Evolutionary conservation across 2,797 vertebrate genomes (phyloP), one percentile per base, ranked within the genome.

Genomic region (Anguilla anguilla): DNA sequence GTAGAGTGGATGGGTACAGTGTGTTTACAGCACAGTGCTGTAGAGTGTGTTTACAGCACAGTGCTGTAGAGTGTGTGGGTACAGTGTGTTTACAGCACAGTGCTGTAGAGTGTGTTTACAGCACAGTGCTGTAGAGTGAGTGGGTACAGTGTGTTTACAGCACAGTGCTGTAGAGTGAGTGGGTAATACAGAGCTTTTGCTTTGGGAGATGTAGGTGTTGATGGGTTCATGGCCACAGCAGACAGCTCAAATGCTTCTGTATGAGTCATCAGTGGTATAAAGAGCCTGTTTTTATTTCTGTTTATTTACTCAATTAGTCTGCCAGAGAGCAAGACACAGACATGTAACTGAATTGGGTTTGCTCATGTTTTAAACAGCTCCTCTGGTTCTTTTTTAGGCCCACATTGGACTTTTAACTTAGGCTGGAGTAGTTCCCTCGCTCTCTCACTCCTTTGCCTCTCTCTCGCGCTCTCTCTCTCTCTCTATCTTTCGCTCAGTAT

Each of bases 121-220:
- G 35, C 35, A 35, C 35, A 35, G 35, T 35, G 35, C 35, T 35
- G 35, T 35, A 35, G 35, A 35, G 35, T 1, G 35, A 35, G 35
- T 51, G 51, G 10, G 51, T 51, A 51, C 51, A 51, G 51, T 51
- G 51, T 51, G 51, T 51, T 51, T 35, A 85, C 84, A 89, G 51
- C 51, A 51, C 51, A 51, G 51, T 51, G 35, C 35, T 35, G 35
- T 35, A 35, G 35, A 35, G 35, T 1, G 35, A 35, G 35, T 35
- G 35, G 35, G 35, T 35, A 35, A 35, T 35, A 35, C 35, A 35
- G 35, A 51, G 51, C 51, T 0, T 61, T 22, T 17, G 0, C 15
- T 61, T 61, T 61, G 59, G 59, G 59, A 61, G 19, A 17, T 5
- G 15, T 15, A 17, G 96, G 96, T 84, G 31, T 35, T 74, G 69